Evolutionary conservation across 2,888 invertebrate genomes (phyloP).

Genomic region (Tipula unca): DNA sequence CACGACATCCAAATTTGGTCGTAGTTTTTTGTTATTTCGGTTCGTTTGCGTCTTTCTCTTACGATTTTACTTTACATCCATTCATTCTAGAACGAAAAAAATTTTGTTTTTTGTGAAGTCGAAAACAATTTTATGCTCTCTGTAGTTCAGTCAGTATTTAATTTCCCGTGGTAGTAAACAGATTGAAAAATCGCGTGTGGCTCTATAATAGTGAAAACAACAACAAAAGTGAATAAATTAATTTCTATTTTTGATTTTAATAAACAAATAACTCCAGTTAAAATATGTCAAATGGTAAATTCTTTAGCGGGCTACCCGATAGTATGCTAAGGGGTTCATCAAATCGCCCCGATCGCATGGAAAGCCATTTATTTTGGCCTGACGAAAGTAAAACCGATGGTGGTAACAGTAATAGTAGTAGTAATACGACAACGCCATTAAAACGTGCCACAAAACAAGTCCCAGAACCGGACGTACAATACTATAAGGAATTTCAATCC

Average conservation of each 20-base stretch:
- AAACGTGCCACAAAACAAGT: neutral
- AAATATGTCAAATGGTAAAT: slow-evolving; percentile 42
- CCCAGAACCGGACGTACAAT: neutral
- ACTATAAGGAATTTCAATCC: neutral
- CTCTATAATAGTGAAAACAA: neutral
- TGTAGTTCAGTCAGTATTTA: neutral
- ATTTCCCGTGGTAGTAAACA: neutral
- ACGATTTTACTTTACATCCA: neutral
- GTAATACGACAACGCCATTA: neutral
- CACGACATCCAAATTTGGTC: neutral
- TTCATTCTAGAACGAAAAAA: neutral
- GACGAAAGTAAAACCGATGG: slow-evolving; percentile 34
- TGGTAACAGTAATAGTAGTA: neutral
- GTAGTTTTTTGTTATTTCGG: neutral
- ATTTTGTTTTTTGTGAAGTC: neutral
- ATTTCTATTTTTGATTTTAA: neutral
- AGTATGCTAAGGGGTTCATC: slow-evolving; percentile 33
- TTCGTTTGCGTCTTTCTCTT: neutral
- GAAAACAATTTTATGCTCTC: neutral
- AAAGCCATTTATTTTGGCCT: slow-evolving; percentile 41
- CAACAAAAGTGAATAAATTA: neutral
- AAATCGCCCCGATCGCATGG: slow-evolving; percentile 33
- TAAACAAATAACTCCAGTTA: no score
- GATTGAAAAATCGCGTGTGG: neutral
- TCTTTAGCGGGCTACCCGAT: slow-evolving; percentile 39